These are phyloP conservation scores for Trissonchulus latispiculum DNA, from an alignment of 2,888 invertebrate genomes.

Conservation along the genomic window DNA sequence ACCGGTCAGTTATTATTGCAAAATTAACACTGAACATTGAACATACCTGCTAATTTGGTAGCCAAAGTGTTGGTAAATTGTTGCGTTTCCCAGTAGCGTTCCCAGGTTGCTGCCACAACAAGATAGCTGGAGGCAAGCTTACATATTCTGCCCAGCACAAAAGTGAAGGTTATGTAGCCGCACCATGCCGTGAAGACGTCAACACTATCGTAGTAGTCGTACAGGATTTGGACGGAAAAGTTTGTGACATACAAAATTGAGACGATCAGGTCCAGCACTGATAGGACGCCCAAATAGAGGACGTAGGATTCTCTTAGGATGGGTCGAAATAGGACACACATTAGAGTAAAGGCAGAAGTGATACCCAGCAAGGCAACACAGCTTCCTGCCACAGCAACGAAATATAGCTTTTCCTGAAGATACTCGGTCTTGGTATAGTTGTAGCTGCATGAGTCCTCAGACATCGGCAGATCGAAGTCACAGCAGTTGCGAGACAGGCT, in stretches of 20 bases:
- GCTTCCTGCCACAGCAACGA: background rate
- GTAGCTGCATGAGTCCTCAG: too few relatives aligned
- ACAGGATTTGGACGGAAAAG: conserved; percentile 10
- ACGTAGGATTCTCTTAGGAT: background rate
- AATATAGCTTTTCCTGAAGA: background rate
- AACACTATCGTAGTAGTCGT: background rate
- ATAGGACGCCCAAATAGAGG: conserved; percentile 8
- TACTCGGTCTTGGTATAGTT: conserved; percentile 9
- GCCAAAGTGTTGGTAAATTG: too few relatives aligned
- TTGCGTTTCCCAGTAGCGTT: too few relatives aligned
- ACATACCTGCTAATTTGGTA: too few relatives aligned
- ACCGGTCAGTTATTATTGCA: too few relatives aligned
- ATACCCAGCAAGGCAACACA: background rate
- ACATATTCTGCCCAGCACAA: background rate
- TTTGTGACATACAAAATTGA: conserved; percentile 1
- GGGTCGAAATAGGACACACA: background rate
- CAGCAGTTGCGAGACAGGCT: too few relatives aligned
- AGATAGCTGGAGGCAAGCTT: conserved; percentile 15
- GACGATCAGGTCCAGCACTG: background rate
- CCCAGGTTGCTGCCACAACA: background rate
- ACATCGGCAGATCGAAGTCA: too few relatives aligned
- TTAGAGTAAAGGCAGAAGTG: background rate
- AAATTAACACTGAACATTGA: too few relatives aligned
- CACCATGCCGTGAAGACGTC: conserved; percentile 1
- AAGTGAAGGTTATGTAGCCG: background rate